A percentile compares a stretch with the other conserved stretches of the same genome.
Conservation (phyloP, 1,140 invertebrate species). For the Trachymyrmex septentrionalis region DNA sequence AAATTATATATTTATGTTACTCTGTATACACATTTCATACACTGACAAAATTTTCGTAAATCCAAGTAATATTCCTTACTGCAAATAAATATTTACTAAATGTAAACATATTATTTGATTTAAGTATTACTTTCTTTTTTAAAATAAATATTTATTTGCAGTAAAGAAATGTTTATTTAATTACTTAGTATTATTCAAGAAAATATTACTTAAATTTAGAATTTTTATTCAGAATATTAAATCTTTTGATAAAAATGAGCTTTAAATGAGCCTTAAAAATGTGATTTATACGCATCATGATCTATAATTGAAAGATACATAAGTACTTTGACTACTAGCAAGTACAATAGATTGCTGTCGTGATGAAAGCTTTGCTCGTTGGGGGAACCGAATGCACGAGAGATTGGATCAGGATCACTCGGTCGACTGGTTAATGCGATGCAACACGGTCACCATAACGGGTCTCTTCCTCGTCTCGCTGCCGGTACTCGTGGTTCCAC, state of each 20-base stretch:
- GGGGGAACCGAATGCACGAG: conserved; percentile 69
- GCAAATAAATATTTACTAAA: too few relatives aligned
- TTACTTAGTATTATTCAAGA: too few relatives aligned
- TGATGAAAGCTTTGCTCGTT: conserved; percentile 29
- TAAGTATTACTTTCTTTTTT: too few relatives aligned
- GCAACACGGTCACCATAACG: conserved; percentile 83
- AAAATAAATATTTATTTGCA: too few relatives aligned
- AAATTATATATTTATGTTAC: background rate
- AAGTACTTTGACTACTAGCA: conserved; percentile 6
- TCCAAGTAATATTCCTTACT: too few relatives aligned
- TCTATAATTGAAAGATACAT: background rate
- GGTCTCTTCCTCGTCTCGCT: conserved; percentile 69
- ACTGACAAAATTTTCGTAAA: background rate
- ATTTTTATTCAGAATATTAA: background rate
- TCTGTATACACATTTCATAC: background rate
- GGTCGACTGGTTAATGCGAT: conserved; percentile 86
- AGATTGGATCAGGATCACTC: conserved; percentile 85
- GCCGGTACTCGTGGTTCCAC: conserved; percentile 36
- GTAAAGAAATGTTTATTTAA: too few relatives aligned
- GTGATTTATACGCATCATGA: background rate
- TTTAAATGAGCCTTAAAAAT: background rate
- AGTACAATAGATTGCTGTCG: background rate
- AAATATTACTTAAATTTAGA: too few relatives aligned
- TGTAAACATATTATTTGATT: too few relatives aligned
- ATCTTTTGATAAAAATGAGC: conserved; percentile 4